Base-by-base conservation (phyloP, 2,113 vertebrate species). In the Neoarius graeffei region DNA sequence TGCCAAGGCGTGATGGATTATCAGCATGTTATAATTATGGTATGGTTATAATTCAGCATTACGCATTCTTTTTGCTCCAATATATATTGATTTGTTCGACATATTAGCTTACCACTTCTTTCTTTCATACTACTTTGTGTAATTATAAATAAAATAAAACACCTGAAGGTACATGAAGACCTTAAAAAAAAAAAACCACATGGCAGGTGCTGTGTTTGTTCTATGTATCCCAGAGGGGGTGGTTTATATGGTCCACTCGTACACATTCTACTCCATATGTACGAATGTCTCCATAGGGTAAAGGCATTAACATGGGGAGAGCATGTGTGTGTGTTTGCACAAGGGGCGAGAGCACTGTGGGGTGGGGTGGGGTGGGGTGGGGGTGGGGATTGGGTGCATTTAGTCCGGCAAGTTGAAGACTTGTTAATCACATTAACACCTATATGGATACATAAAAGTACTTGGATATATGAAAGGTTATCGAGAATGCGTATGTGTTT, bases 261-360 rank as follows among this genome's bases (percentile, higher is more conserved):
- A 86, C 57, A 76, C 84, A 71, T 6, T 56, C 77, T 57, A 48
- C 27, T 66, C 27, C 85, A 80, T 30, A 15, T 69, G 84, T 59
- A 64, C 50, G 30, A 80, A 79, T 62, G 23, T 59, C 30, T 80
- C 60, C 85, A 87, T 59, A 57, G 67, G 89, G 83, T 87, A 87
- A 85, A 83, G 50, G 15, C 79, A 88, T 82, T 88, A 82, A 82
- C 77, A 50, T 35, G 20, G 59, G 4, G 76, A 73, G n/a, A 87
- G 84, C 84, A 85, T 76, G 19, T 76, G 84, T 54, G 64, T 54
- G n/a, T 76, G 84, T 85, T 85, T 85, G 71, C 7, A 50, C 56
- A 85, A 54, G 69, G 35, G 71, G 30, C 60, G 52, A 60, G 11
- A 60, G 69, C 20, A 74, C 19, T 69, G 13, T 42, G 69, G 69